Evolutionary conservation across 1,140 invertebrate species (phyloP).

Genomic region (Papilio polytes): DNA sequence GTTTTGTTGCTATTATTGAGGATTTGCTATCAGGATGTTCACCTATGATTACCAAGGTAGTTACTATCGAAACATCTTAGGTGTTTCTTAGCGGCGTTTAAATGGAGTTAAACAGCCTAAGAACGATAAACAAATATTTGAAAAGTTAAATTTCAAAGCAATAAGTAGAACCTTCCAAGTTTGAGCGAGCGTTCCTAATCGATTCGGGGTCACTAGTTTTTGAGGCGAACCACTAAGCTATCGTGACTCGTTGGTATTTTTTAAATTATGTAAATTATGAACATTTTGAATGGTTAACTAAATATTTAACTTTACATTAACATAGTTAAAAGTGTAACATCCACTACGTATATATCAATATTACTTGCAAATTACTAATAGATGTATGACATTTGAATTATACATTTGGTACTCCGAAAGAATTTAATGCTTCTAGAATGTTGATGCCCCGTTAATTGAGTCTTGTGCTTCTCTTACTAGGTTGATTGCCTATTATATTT

Average conservation of each 20-base stretch:
- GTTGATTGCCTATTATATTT: too few relatives aligned
- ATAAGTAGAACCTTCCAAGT: not conserved
- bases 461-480: too few relatives aligned
- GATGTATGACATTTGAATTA: not conserved
- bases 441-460: too few relatives aligned
- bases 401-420: not conserved
- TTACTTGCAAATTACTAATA: not conserved
- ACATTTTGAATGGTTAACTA: not conserved
- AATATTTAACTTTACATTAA: conserved; percentile 7
- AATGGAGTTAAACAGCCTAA: not conserved
- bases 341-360: not conserved
- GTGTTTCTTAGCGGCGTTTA: not conserved
- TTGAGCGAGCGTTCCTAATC: not conserved
- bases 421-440: too few relatives aligned
- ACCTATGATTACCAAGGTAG: not conserved
- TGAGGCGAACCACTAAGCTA: conserved; percentile 6
- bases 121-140: not conserved
- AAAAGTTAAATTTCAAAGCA: not conserved
- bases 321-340: not conserved
- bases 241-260: not conserved
- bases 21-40: not conserved
- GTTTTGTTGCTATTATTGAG: not conserved
- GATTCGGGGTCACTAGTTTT: conserved; percentile 17
- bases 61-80: not conserved
- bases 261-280: conserved; percentile 14